Conservation (phyloP, 2,888 invertebrate genomes). For the Aporophyla nigra region DNA sequence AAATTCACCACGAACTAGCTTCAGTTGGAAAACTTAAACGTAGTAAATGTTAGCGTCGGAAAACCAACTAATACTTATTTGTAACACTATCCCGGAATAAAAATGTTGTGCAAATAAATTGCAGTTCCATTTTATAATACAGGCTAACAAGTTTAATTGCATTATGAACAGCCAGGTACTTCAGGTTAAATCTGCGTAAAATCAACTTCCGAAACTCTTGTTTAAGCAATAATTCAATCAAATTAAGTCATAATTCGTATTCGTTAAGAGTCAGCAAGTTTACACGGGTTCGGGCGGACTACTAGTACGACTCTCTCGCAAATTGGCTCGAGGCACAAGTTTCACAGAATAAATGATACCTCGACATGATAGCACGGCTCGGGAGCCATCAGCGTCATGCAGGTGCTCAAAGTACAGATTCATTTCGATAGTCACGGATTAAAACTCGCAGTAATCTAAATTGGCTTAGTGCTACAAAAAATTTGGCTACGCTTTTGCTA, state of each 20-base stretch:
- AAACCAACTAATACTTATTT: constrained; percentile 26
- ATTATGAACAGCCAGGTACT: constrained; percentile 39
- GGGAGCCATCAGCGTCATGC: constrained; percentile 26
- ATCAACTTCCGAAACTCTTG: constrained; percentile 57
- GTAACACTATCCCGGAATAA: constrained; percentile 4
- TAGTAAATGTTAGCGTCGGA: constrained; percentile 15
- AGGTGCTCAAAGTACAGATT: constrained; percentile 40
- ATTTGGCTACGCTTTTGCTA: constrained; percentile 13
- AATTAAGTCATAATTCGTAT: constrained; percentile 79
- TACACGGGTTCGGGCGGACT: constrained; percentile 58
- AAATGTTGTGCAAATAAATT: constrained; percentile 15
- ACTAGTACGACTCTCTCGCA: constrained; percentile 71
- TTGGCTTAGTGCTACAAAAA: constrained; percentile 34
- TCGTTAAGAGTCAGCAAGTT: constrained; percentile 75
- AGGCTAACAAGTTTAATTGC: constrained; percentile 21
- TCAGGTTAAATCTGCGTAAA: constrained; percentile 52
- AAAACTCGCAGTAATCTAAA: constrained; percentile 36
- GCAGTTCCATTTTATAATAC: constrained; percentile 9
- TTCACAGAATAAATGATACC: constrained; percentile 75
- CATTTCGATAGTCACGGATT: constrained; percentile 37
- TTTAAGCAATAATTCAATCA: constrained; percentile 73
- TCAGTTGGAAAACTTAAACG: constrained; percentile 26
- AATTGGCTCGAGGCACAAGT: constrained; percentile 77
- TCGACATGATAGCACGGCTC: constrained; percentile 32
- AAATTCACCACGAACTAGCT: constrained; percentile 31